Conservation (phyloP, 2,113 vertebrate genomes). For the Ahaetulla prasina region DNA sequence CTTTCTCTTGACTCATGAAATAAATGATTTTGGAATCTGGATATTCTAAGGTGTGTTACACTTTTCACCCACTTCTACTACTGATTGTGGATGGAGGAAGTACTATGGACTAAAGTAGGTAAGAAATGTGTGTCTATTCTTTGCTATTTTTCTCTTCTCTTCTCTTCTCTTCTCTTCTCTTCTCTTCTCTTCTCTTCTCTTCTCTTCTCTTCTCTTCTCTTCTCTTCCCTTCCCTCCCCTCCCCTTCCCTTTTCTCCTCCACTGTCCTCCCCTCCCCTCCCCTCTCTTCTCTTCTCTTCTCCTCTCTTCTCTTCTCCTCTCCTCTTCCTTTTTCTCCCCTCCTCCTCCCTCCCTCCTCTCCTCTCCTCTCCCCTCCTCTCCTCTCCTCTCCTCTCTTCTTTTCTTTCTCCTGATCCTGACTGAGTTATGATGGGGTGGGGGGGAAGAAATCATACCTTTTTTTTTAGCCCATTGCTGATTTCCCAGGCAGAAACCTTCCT, state of each 20-base stretch:
- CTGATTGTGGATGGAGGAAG: background rate
- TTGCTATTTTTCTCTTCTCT: background rate
- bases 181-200: no score
- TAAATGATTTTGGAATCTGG: background rate
- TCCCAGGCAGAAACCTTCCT: background rate
- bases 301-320: no score
- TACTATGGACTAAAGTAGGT: background rate
- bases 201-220: no score
- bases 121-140: background rate
- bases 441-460: background rate
- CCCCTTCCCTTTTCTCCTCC: no score
- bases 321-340: rapidly evolving
- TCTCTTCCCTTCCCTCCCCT: no score
- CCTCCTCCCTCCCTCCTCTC: no score
- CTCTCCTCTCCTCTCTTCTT: background rate
- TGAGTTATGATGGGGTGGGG: background rate
- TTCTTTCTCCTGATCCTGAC: background rate
- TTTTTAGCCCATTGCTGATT: background rate
- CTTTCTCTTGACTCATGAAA: background rate
- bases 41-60: background rate
- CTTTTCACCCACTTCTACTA: background rate
- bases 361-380: no score
- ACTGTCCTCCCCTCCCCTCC: no score
- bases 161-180: rapidly evolving
- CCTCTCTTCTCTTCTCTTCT: no score